These are phyloP conservation scores for Myotis brandtii DNA, from an alignment of 2,113 vertebrate genomes.

Conservation along the genomic window DNA sequence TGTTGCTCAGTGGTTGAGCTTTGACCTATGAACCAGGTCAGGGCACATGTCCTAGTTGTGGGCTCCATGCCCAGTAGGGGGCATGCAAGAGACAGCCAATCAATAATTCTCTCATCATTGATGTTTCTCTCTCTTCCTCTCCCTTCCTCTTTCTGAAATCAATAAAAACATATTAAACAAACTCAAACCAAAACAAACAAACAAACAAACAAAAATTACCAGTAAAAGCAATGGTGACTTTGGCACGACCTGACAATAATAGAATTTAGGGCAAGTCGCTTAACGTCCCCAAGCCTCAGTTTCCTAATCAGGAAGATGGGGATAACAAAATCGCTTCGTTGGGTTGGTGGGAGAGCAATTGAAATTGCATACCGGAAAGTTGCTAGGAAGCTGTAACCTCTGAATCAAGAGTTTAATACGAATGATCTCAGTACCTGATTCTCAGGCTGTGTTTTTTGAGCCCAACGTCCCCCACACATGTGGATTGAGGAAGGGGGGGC, in stretches of 20 bases:
- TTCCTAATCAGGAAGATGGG: not conserved
- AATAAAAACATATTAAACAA: too few relatives aligned
- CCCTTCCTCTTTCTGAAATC: too few relatives aligned
- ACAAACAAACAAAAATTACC: not conserved
- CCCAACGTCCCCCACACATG: not conserved
- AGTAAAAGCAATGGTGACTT: not conserved
- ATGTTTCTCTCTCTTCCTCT: too few relatives aligned
- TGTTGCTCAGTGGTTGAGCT: too few relatives aligned
- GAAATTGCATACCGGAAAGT: not conserved
- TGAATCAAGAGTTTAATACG: not conserved
- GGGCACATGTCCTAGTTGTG: too few relatives aligned
- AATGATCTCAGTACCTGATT: not conserved
- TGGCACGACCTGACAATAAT: fast-evolving
- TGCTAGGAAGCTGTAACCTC: not conserved
- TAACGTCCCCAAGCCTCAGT: not conserved
- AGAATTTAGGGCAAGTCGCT: not conserved
- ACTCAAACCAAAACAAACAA: too few relatives aligned
- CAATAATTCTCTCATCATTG: too few relatives aligned
- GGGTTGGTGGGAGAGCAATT: not conserved
- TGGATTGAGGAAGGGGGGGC: not conserved
- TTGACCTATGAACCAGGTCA: too few relatives aligned
- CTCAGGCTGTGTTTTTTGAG: not conserved
- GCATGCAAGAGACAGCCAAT: too few relatives aligned
- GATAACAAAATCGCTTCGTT: not conserved
- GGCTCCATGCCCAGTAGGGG: too few relatives aligned